These are phyloP conservation scores for Drosophila paracracens DNA, from an alignment of 2,888 invertebrate species.

Conservation along the genomic window DNA sequence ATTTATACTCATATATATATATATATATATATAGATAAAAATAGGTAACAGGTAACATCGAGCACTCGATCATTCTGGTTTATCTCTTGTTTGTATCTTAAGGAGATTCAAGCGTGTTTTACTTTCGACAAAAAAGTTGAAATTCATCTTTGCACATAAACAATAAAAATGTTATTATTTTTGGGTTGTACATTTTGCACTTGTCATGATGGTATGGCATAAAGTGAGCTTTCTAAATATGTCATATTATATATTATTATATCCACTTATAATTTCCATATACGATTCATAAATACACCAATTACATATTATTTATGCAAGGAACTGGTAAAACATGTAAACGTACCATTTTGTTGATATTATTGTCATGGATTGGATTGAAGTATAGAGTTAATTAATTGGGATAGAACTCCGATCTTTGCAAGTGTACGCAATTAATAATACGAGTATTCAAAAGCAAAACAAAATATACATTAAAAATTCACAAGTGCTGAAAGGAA, in stretches of 20 bases:
- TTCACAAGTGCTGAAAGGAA: constrained; percentile 40
- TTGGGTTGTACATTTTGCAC: not conserved
- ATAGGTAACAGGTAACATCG: not conserved
- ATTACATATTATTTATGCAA: not conserved
- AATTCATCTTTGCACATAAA: constrained; percentile 6
- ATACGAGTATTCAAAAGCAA: not conserved
- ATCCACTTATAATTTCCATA: not conserved
- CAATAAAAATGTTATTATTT: not conserved
- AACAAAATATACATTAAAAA: constrained; percentile 5
- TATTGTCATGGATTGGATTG: constrained; percentile 3
- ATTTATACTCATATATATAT: not conserved
- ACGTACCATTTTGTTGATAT: constrained; percentile 47
- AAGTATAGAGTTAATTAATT: not conserved
- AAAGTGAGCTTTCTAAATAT: not conserved
- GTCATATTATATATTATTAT: not conserved
- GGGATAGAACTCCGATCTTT: constrained; percentile 5
- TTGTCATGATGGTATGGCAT: constrained; percentile 1
- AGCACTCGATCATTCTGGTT: not conserved
- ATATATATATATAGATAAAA: not conserved
- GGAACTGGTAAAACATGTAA: constrained; percentile 23
- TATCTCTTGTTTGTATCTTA: not conserved
- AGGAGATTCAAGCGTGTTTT: not conserved
- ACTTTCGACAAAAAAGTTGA: not conserved
- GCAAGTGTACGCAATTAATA: not conserved
- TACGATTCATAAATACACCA: not conserved